Conservation (phyloP, 2,113 vertebrate genomes). For the Myiozetetes cayanensis region DNA sequence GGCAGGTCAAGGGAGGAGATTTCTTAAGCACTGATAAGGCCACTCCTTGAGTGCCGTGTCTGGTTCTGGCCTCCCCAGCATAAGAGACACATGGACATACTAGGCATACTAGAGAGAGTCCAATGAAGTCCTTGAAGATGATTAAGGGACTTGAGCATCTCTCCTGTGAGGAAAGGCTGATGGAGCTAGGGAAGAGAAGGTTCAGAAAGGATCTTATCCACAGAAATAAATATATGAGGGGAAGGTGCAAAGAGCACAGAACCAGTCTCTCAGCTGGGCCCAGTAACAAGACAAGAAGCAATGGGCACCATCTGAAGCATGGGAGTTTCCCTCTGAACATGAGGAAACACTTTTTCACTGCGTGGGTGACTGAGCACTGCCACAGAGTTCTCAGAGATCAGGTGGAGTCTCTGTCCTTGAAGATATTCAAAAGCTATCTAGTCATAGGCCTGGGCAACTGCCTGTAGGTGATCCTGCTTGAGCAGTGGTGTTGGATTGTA, state of each 20-base stretch:
- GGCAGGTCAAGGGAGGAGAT: not conserved
- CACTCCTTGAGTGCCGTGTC: not conserved
- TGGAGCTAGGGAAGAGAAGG: not conserved
- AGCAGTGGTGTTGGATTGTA: not conserved
- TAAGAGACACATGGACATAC: not conserved
- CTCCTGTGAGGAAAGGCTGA: not conserved
- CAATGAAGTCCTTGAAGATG: not conserved
- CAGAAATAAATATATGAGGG: not conserved
- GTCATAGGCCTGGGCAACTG: not conserved
- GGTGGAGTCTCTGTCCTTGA: fast-evolving
- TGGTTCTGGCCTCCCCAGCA: not conserved
- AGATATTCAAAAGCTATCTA: not conserved
- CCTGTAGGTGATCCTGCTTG: not conserved
- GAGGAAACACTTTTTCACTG: not conserved
- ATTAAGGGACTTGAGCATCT: not conserved
- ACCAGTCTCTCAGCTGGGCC: not conserved
- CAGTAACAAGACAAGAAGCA: not conserved
- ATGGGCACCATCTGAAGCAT: not conserved
- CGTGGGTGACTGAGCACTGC: fast-evolving
- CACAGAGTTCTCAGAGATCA: not conserved
- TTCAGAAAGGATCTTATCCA: not conserved
- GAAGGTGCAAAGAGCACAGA: not conserved
- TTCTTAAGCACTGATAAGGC: not conserved
- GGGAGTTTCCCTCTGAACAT: not conserved
- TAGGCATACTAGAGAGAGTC: not conserved